phyloP scores from a whole-genome alignment of 2,113 vertebrate genomes.

The Eudorcas thomsonii region DNA sequence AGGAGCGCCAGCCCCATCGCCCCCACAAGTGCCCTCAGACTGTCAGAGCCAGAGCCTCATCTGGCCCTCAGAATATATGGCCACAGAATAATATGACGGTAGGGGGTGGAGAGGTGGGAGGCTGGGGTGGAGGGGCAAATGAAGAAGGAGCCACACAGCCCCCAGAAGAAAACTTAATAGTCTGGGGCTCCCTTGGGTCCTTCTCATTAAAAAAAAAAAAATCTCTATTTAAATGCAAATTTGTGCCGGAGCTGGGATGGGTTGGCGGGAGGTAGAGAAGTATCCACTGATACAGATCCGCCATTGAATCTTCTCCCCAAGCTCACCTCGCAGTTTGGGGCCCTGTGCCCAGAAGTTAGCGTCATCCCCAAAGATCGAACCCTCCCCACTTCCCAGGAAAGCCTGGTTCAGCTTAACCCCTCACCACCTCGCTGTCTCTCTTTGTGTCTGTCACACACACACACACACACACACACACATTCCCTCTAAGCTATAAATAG shows the following conservation, averaged over 20 bases:
- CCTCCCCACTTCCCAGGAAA: not conserved
- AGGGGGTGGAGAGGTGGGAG: slow-evolving; percentile 15
- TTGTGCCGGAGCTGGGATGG: slow-evolving; percentile 79
- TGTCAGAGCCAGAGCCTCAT: slow-evolving; percentile 64
- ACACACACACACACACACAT: not conserved
- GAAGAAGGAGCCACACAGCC: slow-evolving; percentile 68
- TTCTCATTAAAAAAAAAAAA: slow-evolving; percentile 85
- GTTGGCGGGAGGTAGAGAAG: slow-evolving; percentile 51
- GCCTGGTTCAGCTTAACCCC: not conserved
- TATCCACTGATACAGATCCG: not conserved
- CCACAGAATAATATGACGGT: slow-evolving; percentile 43
- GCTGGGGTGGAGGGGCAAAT: slow-evolving; percentile 51
- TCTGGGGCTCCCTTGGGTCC: slow-evolving; percentile 85
- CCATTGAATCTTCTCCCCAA: not conserved
- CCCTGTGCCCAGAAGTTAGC: not conserved
- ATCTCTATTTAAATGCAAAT: slow-evolving; percentile 91
- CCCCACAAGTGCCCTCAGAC: slow-evolving; percentile 67
- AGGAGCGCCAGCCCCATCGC: slow-evolving; percentile 50
- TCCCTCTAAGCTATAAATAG: not conserved
- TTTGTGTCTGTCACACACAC: not conserved
- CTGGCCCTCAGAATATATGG: slow-evolving; percentile 69
- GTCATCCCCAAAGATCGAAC: not conserved
- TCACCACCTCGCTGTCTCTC: not conserved
- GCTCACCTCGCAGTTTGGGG: not conserved
- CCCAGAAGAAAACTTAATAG: slow-evolving; percentile 85